Conservation (phyloP, 2,888 invertebrate genomes). For the Ellobium chinense region DNA sequence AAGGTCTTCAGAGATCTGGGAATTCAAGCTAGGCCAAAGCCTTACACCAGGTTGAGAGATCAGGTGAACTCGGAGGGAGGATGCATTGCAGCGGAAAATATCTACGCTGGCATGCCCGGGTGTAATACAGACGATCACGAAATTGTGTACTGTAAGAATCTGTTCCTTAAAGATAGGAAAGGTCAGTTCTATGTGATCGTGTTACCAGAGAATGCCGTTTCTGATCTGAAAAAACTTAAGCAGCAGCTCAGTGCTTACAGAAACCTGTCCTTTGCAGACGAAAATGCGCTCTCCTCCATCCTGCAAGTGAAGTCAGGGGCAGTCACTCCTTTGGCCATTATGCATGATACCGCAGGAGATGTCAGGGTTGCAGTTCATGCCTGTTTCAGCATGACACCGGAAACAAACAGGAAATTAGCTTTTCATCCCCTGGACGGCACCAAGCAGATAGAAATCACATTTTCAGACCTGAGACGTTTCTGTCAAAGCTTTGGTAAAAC, state of each 20-base stretch:
- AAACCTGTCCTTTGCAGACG: constrained; percentile 66
- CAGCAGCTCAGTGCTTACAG: constrained; percentile 58
- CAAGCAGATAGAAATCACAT: not conserved
- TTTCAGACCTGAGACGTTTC: not conserved
- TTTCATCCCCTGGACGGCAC: not conserved
- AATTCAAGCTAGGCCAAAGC: not conserved
- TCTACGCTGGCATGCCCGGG: not conserved
- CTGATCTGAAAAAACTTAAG: constrained; percentile 59
- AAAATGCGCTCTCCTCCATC: constrained; percentile 52
- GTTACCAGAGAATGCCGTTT: constrained; percentile 55
- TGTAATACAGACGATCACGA: constrained; percentile 3
- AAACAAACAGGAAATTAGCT: not conserved
- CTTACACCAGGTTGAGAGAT: not conserved
- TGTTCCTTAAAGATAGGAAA: constrained; percentile 67
- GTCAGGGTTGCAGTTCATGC: constrained; percentile 52
- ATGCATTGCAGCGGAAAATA: not conserved
- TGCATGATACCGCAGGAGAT: constrained; percentile 48
- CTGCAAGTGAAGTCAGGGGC: constrained; percentile 56
- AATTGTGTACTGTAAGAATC: constrained; percentile 65
- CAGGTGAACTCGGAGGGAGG: not conserved
- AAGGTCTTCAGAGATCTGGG: not conserved
- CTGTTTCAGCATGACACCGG: not conserved
- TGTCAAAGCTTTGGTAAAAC: not conserved
- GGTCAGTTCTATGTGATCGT: constrained; percentile 62
- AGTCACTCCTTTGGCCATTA: constrained; percentile 62